Evolutionary conservation across 1,140 invertebrate species (phyloP), one percentile per base, ranked within the genome.

Genomic region (Aradophagus sp.): DNA sequence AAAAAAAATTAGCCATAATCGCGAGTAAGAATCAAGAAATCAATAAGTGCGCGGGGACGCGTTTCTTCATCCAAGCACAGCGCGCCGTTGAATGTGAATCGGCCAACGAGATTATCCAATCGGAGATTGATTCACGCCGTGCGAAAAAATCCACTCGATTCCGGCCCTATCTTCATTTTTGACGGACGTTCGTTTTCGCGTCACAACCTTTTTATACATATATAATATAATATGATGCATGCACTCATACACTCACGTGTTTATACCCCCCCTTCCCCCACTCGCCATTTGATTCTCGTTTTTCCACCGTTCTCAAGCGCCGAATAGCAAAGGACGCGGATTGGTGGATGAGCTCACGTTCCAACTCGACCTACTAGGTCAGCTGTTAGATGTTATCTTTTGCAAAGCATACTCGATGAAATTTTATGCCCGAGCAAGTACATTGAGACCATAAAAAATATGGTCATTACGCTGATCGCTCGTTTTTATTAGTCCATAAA

Each of bases 371-470:
- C 26, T 45, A 65, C 61, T 65, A 55, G 61, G 48, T 65, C 61
- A 65, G 27, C 61, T 65, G 47, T 65, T 65, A 63, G 59, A 63
- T 63, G 59, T 53, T 53, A 63, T 63, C 59, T 53, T 63, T 63
- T 47, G 19, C 34, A 47, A 53, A 52, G 47, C 48, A 53, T 53
- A 53, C 45, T 62, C 45, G 47, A 62, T 62, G 58, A 62, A 62
- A 52, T 50, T 52, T 50, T 52, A 62, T 44, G 58, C 50, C 26
- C 36, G 23, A 42, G 27, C 26, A 50, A 61, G 27, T 41, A 61
- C 14, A 29, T 61, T 50, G 38, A 48, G 39, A 61, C 36, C 45
- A 35, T 61, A 48, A 48, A 61, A 61, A 61, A 50, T 14, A 6
- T 34, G 31, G 26, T 59, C 34, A 47, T 39, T 39, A 47, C 15